phyloP scores from a whole-genome alignment of 2,797 vertebrate genomes.

The Mus spretus region DNA sequence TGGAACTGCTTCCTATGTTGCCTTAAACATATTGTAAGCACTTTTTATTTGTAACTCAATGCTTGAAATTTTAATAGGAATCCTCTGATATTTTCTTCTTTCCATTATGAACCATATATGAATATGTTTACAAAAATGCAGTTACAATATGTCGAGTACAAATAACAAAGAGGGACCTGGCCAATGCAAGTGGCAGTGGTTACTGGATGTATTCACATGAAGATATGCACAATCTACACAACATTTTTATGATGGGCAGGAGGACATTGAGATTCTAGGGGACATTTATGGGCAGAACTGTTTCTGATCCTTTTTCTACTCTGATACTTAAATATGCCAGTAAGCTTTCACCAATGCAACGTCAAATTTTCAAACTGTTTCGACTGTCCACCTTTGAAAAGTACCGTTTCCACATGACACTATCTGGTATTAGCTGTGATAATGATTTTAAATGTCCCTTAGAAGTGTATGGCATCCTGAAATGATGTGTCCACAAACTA shows the following conservation, averaged over 20 bases:
- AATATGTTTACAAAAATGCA: background rate
- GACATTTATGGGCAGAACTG: background rate
- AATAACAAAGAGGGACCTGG: background rate
- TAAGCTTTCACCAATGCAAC: background rate
- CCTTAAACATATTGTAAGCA: background rate
- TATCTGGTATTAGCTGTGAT: constrained; percentile 49
- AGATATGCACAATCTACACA: background rate
- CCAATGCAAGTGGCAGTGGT: background rate
- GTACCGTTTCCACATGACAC: background rate
- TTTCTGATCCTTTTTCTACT: background rate
- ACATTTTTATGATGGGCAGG: background rate
- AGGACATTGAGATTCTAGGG: background rate
- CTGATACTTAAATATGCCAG: background rate
- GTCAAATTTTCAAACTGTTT: background rate
- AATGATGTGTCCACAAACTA: constrained; percentile 78
- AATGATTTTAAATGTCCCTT: constrained; percentile 74
- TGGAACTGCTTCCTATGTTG: background rate
- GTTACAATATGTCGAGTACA: background rate
- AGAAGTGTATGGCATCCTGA: constrained; percentile 74
- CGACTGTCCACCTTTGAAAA: background rate
- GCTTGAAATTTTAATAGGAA: constrained; percentile 18
- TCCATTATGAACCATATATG: background rate
- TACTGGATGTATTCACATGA: background rate
- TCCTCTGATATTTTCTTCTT: background rate
- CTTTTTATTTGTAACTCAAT: background rate